Conservation (phyloP, 2,113 vertebrate genomes). For the Silurus asotus region DNA sequence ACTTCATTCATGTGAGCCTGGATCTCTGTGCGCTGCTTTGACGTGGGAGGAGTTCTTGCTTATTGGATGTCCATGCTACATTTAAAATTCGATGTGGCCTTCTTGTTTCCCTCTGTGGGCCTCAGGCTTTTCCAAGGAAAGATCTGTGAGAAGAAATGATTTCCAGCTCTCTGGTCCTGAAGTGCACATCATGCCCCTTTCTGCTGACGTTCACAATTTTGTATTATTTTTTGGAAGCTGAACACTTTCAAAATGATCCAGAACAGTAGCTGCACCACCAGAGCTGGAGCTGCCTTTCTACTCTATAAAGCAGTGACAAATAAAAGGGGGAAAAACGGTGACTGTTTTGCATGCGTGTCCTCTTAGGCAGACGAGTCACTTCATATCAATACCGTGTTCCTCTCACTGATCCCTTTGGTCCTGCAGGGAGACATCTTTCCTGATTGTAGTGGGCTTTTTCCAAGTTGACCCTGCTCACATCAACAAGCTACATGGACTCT, state of each 20-base stretch:
- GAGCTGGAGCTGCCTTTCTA: background rate
- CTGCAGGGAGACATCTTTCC: background rate
- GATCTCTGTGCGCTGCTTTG: slow-evolving; percentile 8
- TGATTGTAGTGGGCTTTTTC: background rate
- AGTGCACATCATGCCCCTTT: background rate
- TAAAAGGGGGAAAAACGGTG: background rate
- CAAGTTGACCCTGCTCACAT: background rate
- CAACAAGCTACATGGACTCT: background rate
- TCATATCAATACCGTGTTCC: background rate
- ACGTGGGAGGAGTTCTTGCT: slow-evolving; percentile 20
- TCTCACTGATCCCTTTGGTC: background rate
- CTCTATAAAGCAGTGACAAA: background rate
- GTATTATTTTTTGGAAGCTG: background rate
- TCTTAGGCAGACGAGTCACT: background rate
- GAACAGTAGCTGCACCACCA: background rate
- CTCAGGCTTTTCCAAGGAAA: slow-evolving; percentile 10
- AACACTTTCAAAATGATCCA: background rate
- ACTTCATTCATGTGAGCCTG: slow-evolving; percentile 20
- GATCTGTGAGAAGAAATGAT: slow-evolving; percentile 22
- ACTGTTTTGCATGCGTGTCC: background rate
- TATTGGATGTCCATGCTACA: background rate
- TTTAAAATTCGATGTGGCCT: slow-evolving; percentile 24
- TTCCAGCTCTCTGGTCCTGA: slow-evolving; percentile 26
- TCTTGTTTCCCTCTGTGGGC: slow-evolving; percentile 30
- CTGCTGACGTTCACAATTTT: background rate